Base-by-base conservation (phyloP, 2,797 vertebrate species). In the Tolypeutes matacus region DNA sequence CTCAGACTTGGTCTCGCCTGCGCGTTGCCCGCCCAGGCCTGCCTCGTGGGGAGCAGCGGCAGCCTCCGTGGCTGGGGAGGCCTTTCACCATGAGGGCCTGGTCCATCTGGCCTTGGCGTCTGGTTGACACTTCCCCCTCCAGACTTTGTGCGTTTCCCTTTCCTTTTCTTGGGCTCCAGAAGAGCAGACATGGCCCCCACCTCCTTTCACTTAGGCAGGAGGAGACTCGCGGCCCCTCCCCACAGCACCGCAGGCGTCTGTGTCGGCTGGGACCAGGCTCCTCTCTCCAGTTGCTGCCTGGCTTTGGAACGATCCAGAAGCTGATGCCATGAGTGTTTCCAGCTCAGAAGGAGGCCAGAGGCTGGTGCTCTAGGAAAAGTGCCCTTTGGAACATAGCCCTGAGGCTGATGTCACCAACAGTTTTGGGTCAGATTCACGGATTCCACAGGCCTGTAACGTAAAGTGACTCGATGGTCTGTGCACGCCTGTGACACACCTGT, bases 221-320 rank as follows among this genome's bases (percentile, higher is more conserved):
- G 14, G 29, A 0, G 7, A 27, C 10, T 20, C 5, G 1, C 29
- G 5, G 21, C 46, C 34, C 17, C 42, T 14, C 21, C 3, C 46
- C 17, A 5, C 5, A 31, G 20, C 13, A 18, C 9, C 4, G 17
- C 53, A 17, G 70, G 39, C 0, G 12, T 2, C 1, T 0, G 18
- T 12, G 4, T 69, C 80, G 60, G 18, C 60, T n/a, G 29, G 31
- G 58, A n/a, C 51, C 78, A 39, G 70, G 17, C 46, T 8, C 23
- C 34, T 53, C 42, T 11, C 39, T 85, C 12, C n/a, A 62, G 5
- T 2, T 4, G 2, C 62, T 3, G 11, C 62, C 39, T 29, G 8
- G 39, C 53, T 21, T 18, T 11, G 39, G 51, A 17, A 21, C 1
- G 51, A 6, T 1, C 3, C 65, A 42, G 34, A 3, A 2, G 17